A percentile compares a stretch with the other conserved stretches of the same genome.
Conservation (phyloP, 2,888 invertebrate genomes). For the Eustalomyia histrio region DNA sequence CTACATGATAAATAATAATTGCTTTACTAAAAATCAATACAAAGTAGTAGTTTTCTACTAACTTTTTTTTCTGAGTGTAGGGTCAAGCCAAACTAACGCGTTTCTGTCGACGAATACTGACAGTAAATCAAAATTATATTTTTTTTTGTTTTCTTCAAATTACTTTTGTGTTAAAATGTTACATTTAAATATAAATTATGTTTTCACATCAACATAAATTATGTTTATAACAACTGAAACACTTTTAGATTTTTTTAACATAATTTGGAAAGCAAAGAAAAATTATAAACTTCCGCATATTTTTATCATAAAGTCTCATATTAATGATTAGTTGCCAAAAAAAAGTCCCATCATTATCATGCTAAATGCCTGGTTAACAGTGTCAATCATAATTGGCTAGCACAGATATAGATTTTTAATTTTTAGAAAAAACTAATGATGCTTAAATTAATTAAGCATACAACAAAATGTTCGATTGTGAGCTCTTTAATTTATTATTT, state of each 20-base stretch:
- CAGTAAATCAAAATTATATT: not conserved
- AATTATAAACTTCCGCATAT: constrained; percentile 35
- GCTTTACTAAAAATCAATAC: no score
- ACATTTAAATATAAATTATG: not conserved
- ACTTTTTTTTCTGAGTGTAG: no score
- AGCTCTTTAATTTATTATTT: constrained; percentile 5
- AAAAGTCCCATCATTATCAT: constrained; percentile 7
- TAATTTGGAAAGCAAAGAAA: not conserved
- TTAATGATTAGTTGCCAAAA: constrained; percentile 42
- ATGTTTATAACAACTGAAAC: constrained; percentile 6
- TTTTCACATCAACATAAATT: not conserved
- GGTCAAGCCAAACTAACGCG: constrained; percentile 5
- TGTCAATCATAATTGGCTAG: constrained; percentile 31
- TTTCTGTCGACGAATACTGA: not conserved
- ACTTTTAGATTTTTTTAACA: not conserved
- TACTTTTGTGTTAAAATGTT: not conserved
- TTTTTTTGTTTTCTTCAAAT: not conserved
- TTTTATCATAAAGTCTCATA: constrained; percentile 7
- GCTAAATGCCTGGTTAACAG: constrained; percentile 20
- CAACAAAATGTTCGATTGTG: not conserved
- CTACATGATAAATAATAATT: no score
- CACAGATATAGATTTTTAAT: not conserved
- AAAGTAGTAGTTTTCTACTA: no score
- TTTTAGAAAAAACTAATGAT: not conserved
- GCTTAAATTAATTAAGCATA: not conserved